Conservation (phyloP, 2,888 invertebrate species). For the Lepidonotus clava region DNA sequence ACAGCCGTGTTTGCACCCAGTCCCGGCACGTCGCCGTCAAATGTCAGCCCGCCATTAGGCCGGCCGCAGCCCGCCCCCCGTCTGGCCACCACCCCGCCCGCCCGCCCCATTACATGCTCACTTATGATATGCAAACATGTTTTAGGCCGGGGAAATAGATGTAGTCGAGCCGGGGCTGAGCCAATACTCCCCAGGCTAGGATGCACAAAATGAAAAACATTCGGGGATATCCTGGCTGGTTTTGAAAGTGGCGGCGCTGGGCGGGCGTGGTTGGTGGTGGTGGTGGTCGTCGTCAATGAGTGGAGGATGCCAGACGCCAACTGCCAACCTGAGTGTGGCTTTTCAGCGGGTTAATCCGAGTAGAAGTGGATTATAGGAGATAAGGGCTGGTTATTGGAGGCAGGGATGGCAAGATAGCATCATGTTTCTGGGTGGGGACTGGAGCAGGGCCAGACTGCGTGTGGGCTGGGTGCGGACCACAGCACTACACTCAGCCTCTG, state of each 20-base stretch:
- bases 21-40: background rate
- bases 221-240: background rate
- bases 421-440: conserved; percentile 5
- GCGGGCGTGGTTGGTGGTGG: background rate
- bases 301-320: background rate
- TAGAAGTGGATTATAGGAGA: conserved; percentile 35
- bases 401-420: background rate
- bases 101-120: conserved; percentile 36
- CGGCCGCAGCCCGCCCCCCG: no score
- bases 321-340: conserved; percentile 8
- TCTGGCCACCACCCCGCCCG: background rate
- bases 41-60: background rate
- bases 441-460: background rate
- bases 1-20: conserved; percentile 4
- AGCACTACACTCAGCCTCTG: no score
- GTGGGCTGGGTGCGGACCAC: conserved; percentile 14
- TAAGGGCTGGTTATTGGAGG: background rate
- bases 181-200: conserved; percentile 18
- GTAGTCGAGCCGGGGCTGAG: background rate
- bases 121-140: conserved; percentile 36
- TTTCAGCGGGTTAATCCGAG: conserved; percentile 22
- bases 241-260: conserved; percentile 3
- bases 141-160: conserved; percentile 34
- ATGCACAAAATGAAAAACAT: conserved; percentile 13
- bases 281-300: background rate